phyloP scores from a whole-genome alignment of 2,113 vertebrate species.

The Dolichallabes microphthalmus region DNA sequence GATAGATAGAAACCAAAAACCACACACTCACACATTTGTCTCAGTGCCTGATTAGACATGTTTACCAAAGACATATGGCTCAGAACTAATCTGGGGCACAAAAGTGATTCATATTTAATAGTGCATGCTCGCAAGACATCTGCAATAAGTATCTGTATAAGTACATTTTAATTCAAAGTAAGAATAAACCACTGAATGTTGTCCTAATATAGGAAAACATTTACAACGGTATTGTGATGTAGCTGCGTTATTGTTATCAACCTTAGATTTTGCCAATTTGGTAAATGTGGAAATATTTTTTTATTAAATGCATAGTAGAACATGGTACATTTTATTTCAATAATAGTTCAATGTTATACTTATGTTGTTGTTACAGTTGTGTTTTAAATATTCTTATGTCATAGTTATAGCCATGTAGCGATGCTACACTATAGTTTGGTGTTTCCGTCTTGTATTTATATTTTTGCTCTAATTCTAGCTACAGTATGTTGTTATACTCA shows the following conservation, averaged over 20 bases:
- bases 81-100: neutral
- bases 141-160: neutral
- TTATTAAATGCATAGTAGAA: neutral
- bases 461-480: no score
- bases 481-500: no score
- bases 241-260: neutral
- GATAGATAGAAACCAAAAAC: conserved; percentile 4
- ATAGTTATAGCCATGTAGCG: no score
- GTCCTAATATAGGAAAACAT: neutral
- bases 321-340: neutral
- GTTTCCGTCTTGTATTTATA: no score
- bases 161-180: neutral
- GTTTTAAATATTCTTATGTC: no score
- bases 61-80: neutral
- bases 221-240: neutral
- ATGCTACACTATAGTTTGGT: no score
- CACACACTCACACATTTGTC: neutral
- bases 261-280: neutral
- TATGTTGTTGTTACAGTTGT: neutral
- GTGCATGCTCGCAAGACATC: neutral
- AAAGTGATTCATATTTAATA: neutral
- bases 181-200: neutral
- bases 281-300: neutral
- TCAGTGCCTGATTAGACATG: neutral
- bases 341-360: neutral